A percentile compares a stretch with the other conserved stretches of the same genome.
Conservation (phyloP, 2,888 invertebrate genomes). For the Parnassius glacialis region DNA sequence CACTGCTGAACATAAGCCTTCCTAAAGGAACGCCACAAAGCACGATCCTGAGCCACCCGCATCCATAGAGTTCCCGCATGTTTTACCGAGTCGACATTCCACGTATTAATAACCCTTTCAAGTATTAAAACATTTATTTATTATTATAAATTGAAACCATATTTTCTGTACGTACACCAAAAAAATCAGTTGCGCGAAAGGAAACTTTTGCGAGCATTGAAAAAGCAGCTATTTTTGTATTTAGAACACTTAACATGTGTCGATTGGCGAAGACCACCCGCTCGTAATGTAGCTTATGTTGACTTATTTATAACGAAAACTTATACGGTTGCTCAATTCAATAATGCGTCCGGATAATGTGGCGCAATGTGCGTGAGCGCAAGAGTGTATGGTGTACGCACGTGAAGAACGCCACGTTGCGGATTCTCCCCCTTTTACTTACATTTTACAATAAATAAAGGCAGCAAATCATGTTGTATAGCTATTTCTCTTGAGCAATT, state of each 20-base stretch:
- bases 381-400: neutral
- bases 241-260: constrained; percentile 12
- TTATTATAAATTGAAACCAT: no score
- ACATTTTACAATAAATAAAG: neutral
- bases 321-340: constrained; percentile 27
- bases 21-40: no score
- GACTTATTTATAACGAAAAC: constrained; percentile 28
- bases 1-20: no score
- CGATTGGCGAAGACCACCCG: constrained; percentile 19
- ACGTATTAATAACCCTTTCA: no score
- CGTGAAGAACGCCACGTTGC: neutral
- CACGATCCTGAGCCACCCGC: no score
- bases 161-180: neutral
- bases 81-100: no score
- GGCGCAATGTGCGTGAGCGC: constrained; percentile 20
- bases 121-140: no score
- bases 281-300: constrained; percentile 18
- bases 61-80: no score
- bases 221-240: constrained; percentile 5
- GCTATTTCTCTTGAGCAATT: neutral
- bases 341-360: constrained; percentile 26
- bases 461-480: neutral
- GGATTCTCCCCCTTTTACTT: neutral
- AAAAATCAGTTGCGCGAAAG: neutral
- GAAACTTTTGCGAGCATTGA: constrained; percentile 7